phyloP scores from a whole-genome alignment of 2,797 vertebrate genomes.

The Dendrocincla fuliginosa region DNA sequence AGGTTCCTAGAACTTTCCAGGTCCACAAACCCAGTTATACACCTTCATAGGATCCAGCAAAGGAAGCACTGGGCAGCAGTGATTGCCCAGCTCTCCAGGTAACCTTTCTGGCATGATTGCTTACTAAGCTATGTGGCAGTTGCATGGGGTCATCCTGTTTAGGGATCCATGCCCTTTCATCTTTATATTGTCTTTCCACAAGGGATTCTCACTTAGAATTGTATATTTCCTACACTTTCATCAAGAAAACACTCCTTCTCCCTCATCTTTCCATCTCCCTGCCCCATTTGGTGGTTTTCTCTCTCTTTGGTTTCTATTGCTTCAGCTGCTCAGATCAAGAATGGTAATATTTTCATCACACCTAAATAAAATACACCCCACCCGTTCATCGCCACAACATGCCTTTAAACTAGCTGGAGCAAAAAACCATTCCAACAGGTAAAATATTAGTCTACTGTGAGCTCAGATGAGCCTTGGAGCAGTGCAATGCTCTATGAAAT shows the following conservation, averaged over 20 bases:
- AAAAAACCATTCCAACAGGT: slow-evolving; percentile 15
- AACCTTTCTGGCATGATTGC: background rate
- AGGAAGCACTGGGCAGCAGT: background rate
- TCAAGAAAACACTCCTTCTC: background rate
- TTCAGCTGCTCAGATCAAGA: slow-evolving; percentile 29
- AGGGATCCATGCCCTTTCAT: background rate
- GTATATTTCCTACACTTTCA: background rate
- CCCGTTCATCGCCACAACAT: slow-evolving; percentile 25
- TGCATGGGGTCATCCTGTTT: background rate
- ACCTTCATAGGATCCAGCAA: background rate
- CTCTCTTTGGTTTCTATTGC: background rate
- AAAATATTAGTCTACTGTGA: slow-evolving; percentile 39
- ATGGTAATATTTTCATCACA: background rate
- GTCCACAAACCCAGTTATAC: background rate
- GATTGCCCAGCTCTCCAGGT: background rate
- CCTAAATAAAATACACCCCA: slow-evolving; percentile 24
- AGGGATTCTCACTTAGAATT: background rate
- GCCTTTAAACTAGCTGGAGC: slow-evolving; percentile 34
- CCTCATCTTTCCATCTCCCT: background rate
- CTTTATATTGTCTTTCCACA: background rate
- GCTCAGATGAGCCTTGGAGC: slow-evolving; percentile 18
- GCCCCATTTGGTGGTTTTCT: background rate
- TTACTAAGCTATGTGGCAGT: background rate
- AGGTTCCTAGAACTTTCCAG: background rate
- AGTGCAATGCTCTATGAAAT: background rate